phyloP scores from a whole-genome alignment of 2,888 invertebrate species.

The Netelia melanura region DNA sequence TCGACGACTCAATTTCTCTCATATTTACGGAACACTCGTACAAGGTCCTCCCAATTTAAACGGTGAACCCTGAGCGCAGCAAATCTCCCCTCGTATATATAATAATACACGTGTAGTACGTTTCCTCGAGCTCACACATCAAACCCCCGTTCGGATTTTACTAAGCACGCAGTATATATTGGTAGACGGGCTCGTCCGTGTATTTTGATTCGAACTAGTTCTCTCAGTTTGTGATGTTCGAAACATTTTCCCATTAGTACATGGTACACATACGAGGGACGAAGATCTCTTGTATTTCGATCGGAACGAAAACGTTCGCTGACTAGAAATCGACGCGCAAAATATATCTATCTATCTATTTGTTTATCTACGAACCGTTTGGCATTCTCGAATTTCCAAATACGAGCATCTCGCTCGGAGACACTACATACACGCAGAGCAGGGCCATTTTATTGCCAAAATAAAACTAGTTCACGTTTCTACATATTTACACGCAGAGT shows the following conservation, averaged over 20 bases:
- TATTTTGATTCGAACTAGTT: constrained; percentile 39
- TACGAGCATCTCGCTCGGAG: background rate
- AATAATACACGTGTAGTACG: background rate
- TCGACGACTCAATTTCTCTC: constrained; percentile 37
- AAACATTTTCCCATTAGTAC: constrained; percentile 47
- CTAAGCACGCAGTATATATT: constrained; percentile 33
- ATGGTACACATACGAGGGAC: background rate
- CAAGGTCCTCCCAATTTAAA: constrained; percentile 60
- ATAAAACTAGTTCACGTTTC: background rate
- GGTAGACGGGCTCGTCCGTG: constrained; percentile 31
- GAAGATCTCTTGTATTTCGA: background rate
- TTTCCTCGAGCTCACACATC: constrained; percentile 12
- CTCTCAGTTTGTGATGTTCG: constrained; percentile 1
- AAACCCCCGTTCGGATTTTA: constrained; percentile 34
- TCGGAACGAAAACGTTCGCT: background rate
- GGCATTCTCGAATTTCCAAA: background rate
- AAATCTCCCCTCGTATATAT: constrained; percentile 16
- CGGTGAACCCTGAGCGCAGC: constrained; percentile 53
- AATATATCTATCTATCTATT: background rate
- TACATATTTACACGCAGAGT: background rate
- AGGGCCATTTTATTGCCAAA: background rate
- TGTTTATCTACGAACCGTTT: background rate
- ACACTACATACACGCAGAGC: background rate
- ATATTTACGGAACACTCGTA: constrained; percentile 74
- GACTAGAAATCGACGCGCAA: background rate